Conservation (phyloP, 1,140 invertebrate genomes). For the Lucilia cuprina region DNA sequence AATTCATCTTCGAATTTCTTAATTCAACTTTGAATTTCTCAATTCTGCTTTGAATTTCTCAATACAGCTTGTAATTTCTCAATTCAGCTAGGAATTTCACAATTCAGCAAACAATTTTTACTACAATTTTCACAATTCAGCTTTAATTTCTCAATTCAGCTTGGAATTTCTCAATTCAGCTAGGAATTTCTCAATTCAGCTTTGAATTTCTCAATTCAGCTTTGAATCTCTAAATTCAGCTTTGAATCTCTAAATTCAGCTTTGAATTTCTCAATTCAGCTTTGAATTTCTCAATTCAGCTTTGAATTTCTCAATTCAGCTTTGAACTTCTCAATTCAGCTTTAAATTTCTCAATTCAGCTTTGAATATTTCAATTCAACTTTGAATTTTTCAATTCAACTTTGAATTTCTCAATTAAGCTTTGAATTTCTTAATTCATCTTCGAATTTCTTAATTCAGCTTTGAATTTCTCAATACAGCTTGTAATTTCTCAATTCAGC, state of each 20-base stretch:
- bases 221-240: background rate
- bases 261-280: no score
- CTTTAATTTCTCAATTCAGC: background rate
- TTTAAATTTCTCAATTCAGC: no score
- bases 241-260: background rate
- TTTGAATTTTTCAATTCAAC: background rate
- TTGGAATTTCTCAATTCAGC: background rate
- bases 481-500: background rate
- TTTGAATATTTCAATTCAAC: background rate
- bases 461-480: background rate
- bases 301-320: background rate
- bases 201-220: background rate
- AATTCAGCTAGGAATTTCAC: background rate
- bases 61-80: background rate
- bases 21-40: background rate
- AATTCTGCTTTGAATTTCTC: background rate
- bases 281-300: constrained; percentile 1
- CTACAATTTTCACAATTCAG: background rate
- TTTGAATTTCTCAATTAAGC: background rate
- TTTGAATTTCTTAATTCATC: background rate
- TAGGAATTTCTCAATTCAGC: no score
- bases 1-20: background rate
- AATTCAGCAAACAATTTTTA: background rate
- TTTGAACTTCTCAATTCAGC: background rate
- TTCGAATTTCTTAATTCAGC: background rate